Evolutionary conservation across 2,797 vertebrate species (phyloP).

Genomic region (Channallabes apus): DNA sequence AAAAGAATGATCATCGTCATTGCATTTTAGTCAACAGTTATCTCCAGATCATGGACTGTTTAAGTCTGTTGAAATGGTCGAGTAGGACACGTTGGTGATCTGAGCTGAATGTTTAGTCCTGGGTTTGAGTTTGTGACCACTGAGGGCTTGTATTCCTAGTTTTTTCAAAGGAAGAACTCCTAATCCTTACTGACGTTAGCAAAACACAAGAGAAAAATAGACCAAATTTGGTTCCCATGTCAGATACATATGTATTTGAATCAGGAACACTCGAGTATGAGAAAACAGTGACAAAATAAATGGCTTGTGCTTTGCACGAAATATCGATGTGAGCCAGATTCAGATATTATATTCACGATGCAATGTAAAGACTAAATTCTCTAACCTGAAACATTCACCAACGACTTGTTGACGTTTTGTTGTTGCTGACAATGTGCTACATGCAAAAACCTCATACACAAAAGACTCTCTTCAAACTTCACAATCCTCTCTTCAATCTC

Average conservation of each 20-base stretch:
- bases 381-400: background rate
- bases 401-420: background rate
- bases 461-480: no score
- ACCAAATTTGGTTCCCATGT: background rate
- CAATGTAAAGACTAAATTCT: background rate
- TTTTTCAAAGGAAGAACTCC: background rate
- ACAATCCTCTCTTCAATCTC: no score
- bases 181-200: background rate
- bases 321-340: background rate
- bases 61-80: background rate
- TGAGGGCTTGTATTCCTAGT: background rate
- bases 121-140: background rate
- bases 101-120: background rate
- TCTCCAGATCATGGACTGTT: background rate
- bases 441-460: background rate
- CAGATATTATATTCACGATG: background rate
- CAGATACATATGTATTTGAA: background rate
- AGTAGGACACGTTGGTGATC: background rate
- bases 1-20: background rate
- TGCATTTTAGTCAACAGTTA: slow-evolving; percentile 4
- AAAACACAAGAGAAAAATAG: background rate
- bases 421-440: background rate
- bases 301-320: no score
- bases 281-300: background rate
- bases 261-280: background rate